A percentile compares a stretch with the other conserved stretches of the same genome.
Evolutionary conservation across 2,888 invertebrate species (phyloP).

Genomic region (Thera britannica): DNA sequence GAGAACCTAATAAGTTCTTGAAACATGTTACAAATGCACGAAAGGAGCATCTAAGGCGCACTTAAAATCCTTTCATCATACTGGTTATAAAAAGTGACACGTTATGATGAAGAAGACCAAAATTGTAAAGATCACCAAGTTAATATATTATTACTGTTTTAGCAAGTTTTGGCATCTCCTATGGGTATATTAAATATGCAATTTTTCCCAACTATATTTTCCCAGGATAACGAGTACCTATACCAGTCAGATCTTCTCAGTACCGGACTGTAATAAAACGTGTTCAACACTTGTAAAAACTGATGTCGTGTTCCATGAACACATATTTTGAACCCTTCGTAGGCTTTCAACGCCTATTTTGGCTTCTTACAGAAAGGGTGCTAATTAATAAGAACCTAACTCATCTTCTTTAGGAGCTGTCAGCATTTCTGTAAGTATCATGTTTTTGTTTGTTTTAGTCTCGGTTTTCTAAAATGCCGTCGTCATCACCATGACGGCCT

Average conservation of each 20-base stretch:
- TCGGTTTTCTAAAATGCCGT: background rate
- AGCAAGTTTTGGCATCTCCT: no score
- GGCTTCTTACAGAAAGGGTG: conserved; percentile 5
- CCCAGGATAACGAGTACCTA: no score
- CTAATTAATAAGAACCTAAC: conserved; percentile 8
- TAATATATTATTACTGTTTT: no score
- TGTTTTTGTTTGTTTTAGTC: background rate
- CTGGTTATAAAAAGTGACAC: no score
- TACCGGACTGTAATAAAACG: background rate
- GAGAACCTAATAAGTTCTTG: no score
- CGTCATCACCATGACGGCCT: background rate
- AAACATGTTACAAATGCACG: no score
- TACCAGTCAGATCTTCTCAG: background rate
- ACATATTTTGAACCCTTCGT: conserved; percentile 9
- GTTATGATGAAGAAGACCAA: no score
- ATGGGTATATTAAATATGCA: no score
- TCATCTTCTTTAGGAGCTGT: conserved; percentile 5
- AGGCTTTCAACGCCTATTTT: conserved; percentile 5
- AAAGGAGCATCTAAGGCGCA: no score
- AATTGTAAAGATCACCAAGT: no score
- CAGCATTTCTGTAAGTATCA: conserved; percentile 5
- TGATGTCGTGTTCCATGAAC: conserved; percentile 8
- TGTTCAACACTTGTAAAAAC: conserved; percentile 8
- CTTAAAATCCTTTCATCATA: no score
- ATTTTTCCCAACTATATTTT: no score